Evolutionary conservation across 2,113 vertebrate species (phyloP).

Genomic region (Paedocypris sp.): DNA sequence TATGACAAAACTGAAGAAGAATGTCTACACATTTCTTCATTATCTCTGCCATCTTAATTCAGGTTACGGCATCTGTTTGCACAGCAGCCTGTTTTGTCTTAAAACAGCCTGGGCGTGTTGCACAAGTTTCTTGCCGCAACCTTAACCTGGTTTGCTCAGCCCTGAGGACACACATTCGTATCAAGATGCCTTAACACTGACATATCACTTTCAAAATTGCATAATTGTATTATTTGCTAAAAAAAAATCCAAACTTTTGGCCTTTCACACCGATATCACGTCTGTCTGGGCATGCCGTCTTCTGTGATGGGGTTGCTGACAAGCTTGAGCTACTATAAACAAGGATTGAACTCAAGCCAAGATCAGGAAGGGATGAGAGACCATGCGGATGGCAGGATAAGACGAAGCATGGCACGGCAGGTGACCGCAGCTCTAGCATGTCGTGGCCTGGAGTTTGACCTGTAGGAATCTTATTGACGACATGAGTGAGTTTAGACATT

Average conservation of each 20-base stretch:
- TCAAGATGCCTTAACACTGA: background rate
- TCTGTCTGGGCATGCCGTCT: conserved; percentile 13
- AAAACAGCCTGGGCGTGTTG: too few species aligned
- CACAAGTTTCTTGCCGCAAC: background rate
- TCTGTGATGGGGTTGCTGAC: background rate
- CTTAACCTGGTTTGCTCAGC: conserved; percentile 28
- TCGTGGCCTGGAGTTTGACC: too few species aligned
- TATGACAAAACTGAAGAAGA: too few species aligned
- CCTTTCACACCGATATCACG: too few species aligned
- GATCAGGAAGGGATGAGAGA: conserved; percentile 24
- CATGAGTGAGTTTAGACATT: too few species aligned
- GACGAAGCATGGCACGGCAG: background rate
- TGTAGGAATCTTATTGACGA: too few species aligned
- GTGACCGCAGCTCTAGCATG: background rate
- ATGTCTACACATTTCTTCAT: too few species aligned
- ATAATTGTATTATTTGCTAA: background rate
- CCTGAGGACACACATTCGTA: conserved; percentile 31
- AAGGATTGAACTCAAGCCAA: conserved; percentile 43
- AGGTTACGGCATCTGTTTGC: background rate
- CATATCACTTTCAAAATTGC: background rate
- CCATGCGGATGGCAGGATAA: background rate
- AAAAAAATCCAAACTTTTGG: too few species aligned
- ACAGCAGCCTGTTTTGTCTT: background rate
- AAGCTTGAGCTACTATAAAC: conserved; percentile 36
- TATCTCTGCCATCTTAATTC: background rate